Evolutionary conservation across 2,797 vertebrate genomes (phyloP), one percentile per base, ranked within the genome.

Genomic region (Sylvia borin): DNA sequence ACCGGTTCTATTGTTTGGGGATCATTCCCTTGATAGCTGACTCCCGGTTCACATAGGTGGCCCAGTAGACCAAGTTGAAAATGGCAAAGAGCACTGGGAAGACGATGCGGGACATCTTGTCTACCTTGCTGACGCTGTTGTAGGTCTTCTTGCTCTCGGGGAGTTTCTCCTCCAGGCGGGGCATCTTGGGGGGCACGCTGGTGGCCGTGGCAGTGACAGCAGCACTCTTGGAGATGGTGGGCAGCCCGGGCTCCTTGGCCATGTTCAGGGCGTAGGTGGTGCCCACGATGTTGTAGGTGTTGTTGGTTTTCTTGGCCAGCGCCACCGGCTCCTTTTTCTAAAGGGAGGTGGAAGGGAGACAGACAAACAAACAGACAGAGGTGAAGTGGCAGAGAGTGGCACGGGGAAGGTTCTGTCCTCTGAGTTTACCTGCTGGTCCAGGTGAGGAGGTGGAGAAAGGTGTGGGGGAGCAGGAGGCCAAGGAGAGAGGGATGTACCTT

Each of bases 81-180:
- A 99, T 99, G 97, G 99, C 99, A 97, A 99, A 99, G 78, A 99
- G 98, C 80, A 99, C 98, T 6, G 99, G 99, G 97, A 99, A 99
- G 96, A 99, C 98, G 83, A 99, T 99, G 97, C 99, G 99, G 3
- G 99, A 99, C 96, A 99, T 99, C 98, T 99, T 99, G 98, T 99
- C 99, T 97, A 99, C 99, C 98, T 99, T 99, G 98, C 99, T 99
- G 98, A 99, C 99, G 1, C 99, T 99, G 97, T 99, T 99, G 98
- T 99, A 99, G 45, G 99, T 99, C 96, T 99, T 99, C 98, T 98
- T 99, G 93, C 98, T 98, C 86, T 99, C 99, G 38, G 98, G 96
- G 3, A 98, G 94, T 91, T 98, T 98, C 79, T 99, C 99, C 38
- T 99, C 99, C 97, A 99, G 95, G 54, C 97, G 99, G 68, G 98